Evolutionary conservation across 1,140 invertebrate genomes (phyloP), one percentile per base, ranked within the genome.

Genomic region (Drosophila pallidifrons): DNA sequence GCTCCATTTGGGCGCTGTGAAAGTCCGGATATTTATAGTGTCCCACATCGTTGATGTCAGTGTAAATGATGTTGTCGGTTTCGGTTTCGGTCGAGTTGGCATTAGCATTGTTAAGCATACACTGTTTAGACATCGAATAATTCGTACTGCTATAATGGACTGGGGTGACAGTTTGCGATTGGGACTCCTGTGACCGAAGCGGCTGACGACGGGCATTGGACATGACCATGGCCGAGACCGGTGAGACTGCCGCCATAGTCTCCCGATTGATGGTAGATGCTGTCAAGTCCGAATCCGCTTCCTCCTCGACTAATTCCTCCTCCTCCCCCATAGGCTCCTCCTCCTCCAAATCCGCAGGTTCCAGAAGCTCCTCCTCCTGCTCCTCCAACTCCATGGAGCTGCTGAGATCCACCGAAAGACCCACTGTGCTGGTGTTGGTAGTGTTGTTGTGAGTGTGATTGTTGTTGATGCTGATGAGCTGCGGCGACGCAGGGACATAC

Each of bases 111-210:
- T 92, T 92, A 16, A 92, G 78, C 87, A 92, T 91, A 77, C 83
- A 91, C 79, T 92, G 91, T 70, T 93, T 93, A 93, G 92, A 93
- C 92, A 92, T 93, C 92, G 90, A 93, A 93, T 92, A 93, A 74
- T 74, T 92, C 73, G 92, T 92, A 92, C 83, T 93, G 92, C 92
- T 93, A 93, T 92, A 93, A 93, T 91, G 92, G 81, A 88, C 82
- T 92, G 87, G 92, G 69, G 87, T 93, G 92, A 74, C 91, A 92
- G 83, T 82, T 81, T 92, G 91, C 58, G 91, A 92, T 91, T 92
- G 91, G 87, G 85, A 90, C 85, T 92, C 89, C 85, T 90, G 91
- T 90, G 79, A 92, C 71, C 77, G 91, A 91, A 89, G 91, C 85
- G 78, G 90, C 87, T 73, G 87, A 83, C 77, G 91, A 91, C 80